These are phyloP conservation scores for Pissodes strobi DNA, from an alignment of 1,140 invertebrate species.

Conservation along the genomic window DNA sequence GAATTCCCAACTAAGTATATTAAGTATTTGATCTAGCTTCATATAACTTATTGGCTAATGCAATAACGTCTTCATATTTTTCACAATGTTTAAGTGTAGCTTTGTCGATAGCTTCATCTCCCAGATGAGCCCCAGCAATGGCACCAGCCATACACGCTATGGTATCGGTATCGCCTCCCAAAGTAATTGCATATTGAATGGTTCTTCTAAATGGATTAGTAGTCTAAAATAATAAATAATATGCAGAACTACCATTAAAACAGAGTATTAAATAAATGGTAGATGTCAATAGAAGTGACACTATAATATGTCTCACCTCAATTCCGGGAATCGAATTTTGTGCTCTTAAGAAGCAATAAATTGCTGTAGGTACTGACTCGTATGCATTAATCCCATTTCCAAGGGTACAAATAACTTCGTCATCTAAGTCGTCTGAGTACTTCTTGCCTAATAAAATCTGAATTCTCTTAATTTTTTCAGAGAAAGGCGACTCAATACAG, in stretches of 20 bases:
- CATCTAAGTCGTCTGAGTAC: conserved; percentile 49
- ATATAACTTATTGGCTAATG: conserved; percentile 59
- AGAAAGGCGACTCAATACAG: conserved; percentile 54
- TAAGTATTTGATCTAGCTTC: conserved; percentile 23
- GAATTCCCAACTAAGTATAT: background rate
- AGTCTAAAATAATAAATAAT: conserved; percentile 38
- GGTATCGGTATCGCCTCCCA: conserved; percentile 82
- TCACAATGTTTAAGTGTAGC: conserved; percentile 69
- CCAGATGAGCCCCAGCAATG: conserved; percentile 75
- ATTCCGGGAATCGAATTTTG: conserved; percentile 62
- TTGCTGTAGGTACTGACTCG: conserved; percentile 76
- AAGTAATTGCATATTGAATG: conserved; percentile 70
- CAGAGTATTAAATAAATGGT: no score
- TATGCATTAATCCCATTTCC: conserved; percentile 69
- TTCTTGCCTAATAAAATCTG: conserved; percentile 57
- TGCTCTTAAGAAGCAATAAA: conserved; percentile 73
- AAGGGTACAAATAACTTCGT: conserved; percentile 63
- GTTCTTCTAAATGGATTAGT: conserved; percentile 64
- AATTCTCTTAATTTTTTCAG: conserved; percentile 59
- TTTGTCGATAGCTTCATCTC: conserved; percentile 64
- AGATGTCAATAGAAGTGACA: no score
- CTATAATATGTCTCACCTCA: conserved; percentile 61
- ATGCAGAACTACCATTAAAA: no score
- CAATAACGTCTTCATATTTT: conserved; percentile 59
- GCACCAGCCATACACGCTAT: conserved; percentile 80